Evolutionary conservation across 2,888 invertebrate genomes (phyloP), one percentile per base, ranked within the genome.

Genomic region (Acanthosepion pharaonis): DNA sequence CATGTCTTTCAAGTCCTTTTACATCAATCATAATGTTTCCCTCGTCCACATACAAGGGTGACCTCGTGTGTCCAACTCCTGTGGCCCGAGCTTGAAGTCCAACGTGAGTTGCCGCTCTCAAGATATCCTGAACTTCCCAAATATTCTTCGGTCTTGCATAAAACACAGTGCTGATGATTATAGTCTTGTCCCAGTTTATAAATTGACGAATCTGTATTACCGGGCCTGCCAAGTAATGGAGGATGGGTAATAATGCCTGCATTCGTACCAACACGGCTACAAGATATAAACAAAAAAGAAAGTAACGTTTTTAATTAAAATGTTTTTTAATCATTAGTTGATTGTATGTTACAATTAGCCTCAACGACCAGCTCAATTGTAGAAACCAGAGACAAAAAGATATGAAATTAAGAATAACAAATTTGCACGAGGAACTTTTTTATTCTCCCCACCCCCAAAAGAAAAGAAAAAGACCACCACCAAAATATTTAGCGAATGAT

Each of bases 21-120:
- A 95, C 95, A 92, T 95, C 95, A 95, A 95, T 95, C 95, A 95
- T 95, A 33, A 95, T 95, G 92, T 95, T 95, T 23, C 95, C 95
- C 49, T 95, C 95, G 92, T 95, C 95, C 55, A 95, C 95, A 93
- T 95, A 95, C 78, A 95, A 94, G 0, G 95, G 95, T 15, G 95
- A 95, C n/a, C 95, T 92, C n/a, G 94, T 94, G 92, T 95, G 95
- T 91, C 95, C 95, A 49, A 94, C 95, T 1, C 95, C 95, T 8
- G 95, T 95, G 15, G 95, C 95, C 23, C 95, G 93, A 20, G 95
- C 95, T 48, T 95, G 94, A 94, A 95, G 94, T 18, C 95, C 95
- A 94, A 95, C 78, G 23, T n/a, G 5, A 11, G 94, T 53, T 5
- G 95, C 95, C 11, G 95, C 95, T 23, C 15, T 49, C 33, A 95